phyloP scores from a whole-genome alignment of 2,797 vertebrate genomes.

The Sebastes hopkinsi region DNA sequence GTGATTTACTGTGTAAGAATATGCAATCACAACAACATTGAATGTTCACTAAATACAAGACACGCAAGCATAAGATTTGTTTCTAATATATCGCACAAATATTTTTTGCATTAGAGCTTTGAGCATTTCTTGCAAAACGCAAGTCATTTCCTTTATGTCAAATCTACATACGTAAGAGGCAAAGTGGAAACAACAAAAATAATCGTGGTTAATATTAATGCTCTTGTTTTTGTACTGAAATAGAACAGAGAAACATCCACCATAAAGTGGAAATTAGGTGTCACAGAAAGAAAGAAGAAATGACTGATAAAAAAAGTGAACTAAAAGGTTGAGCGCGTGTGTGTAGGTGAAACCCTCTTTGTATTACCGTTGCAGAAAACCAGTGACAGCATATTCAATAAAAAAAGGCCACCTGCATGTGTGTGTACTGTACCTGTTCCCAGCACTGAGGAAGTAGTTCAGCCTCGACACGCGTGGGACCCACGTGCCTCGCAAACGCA shows the following conservation, averaged over 20 bases:
- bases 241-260: neutral
- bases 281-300: neutral
- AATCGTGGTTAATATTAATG: neutral
- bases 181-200: neutral
- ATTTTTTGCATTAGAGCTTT: neutral
- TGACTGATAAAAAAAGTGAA: neutral
- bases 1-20: neutral
- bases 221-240: neutral
- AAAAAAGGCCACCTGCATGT: neutral
- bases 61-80: neutral
- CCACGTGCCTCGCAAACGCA: constrained; percentile 96
- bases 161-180: neutral
- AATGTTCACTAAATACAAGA: neutral
- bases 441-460: constrained; percentile 98
- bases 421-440: constrained; percentile 90
- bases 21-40: neutral
- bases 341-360: neutral
- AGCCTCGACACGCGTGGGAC: constrained; percentile 97
- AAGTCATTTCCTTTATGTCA: neutral
- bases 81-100: neutral
- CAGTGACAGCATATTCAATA: neutral
- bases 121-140: neutral
- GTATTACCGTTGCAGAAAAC: neutral
- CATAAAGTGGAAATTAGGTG: neutral
- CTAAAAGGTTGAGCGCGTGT: neutral